Base-by-base conservation (phyloP, 2,113 vertebrate species). In the Sphaerodactylus townsendi region DNA sequence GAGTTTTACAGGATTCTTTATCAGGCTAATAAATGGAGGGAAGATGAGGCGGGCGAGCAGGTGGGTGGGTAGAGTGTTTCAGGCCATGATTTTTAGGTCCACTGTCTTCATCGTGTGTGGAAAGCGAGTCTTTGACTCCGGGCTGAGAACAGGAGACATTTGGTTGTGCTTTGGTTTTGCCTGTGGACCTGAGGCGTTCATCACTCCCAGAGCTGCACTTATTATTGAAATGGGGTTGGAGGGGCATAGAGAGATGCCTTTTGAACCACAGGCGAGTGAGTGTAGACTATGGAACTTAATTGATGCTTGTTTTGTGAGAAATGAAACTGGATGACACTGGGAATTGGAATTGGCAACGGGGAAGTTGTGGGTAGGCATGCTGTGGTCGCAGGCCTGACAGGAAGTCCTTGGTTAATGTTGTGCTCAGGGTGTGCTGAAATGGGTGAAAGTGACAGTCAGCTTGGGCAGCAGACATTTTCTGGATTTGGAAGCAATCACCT, bases 331-430 rank as follows among this genome's bases (percentile, higher is more conserved):
- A 23, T 39, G 64, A 65, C 53, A 64, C 68, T 64, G 33, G 83
- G 83, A 85, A 85, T 85, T 56, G 83, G 79, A 85, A 85, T 79
- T 70, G 33, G 25, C n/a, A 14, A 85, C 3, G 30, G 53, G 76
- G 83, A 85, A 85, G 83, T 79, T 79, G 83, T 71, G 75, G 83
- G 83, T 85, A 53, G 76, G 68, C 76, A 72, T 33, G 17, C 41
- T 62, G 53, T 79, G 53, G 76, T 72, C 72, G 53, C 76, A 79
- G n/a, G 66, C 66, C 68, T 79, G 69, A 39, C 76, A 77, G 83
- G 83, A 85, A 79, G 53, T 72, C 76, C 68, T 85, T 79, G 53
- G 56, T 85, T 85, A 56, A 68, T n/a, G 46, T 72, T 35, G 68
- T 71, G 66, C 74, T 68, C 19, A 23, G 44, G 44, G 75, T 35